Percentiles rank a stretch among this genome's conserved stretches.
Evolutionary conservation across 1,140 invertebrate species (phyloP).

Genomic region (Heliconius himera): DNA sequence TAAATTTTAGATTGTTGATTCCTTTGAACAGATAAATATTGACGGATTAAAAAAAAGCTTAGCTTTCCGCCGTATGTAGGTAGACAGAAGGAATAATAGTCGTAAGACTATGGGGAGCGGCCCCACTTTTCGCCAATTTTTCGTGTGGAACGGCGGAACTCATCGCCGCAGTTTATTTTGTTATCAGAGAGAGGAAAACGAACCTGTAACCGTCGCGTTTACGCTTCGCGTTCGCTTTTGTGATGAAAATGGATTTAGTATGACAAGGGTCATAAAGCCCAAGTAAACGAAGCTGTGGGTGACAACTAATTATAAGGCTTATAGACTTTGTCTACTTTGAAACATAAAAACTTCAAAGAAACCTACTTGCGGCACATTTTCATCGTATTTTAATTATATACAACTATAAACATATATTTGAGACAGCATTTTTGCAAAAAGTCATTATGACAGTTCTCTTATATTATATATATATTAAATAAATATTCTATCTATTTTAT

Average conservation of each 20-base stretch:
- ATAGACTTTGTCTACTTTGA: not conserved
- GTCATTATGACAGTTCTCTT: not conserved
- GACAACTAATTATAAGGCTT: not conserved
- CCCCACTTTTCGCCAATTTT: too few relatives aligned
- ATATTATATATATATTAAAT: slow-evolving; percentile 9
- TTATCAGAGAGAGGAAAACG: not conserved
- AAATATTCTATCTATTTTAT: slow-evolving; percentile 40
- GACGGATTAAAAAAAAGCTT: too few relatives aligned
- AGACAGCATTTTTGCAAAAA: not conserved
- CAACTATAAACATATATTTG: not conserved
- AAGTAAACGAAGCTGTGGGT: not conserved
- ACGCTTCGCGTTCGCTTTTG: not conserved
- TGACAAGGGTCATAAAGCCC: not conserved
- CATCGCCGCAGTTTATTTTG: not conserved
- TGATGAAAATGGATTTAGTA: not conserved
- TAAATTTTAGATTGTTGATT: too few relatives aligned
- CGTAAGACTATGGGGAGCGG: too few relatives aligned
- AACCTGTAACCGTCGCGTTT: not conserved
- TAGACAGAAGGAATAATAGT: too few relatives aligned
- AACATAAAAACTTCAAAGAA: not conserved
- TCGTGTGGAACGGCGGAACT: too few relatives aligned
- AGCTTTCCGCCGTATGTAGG: too few relatives aligned
- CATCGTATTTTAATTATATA: too few relatives aligned
- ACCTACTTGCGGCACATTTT: not conserved
- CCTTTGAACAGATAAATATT: too few relatives aligned